phyloP scores from a whole-genome alignment of 2,888 invertebrate genomes.

The Amblyteles armatorius region DNA sequence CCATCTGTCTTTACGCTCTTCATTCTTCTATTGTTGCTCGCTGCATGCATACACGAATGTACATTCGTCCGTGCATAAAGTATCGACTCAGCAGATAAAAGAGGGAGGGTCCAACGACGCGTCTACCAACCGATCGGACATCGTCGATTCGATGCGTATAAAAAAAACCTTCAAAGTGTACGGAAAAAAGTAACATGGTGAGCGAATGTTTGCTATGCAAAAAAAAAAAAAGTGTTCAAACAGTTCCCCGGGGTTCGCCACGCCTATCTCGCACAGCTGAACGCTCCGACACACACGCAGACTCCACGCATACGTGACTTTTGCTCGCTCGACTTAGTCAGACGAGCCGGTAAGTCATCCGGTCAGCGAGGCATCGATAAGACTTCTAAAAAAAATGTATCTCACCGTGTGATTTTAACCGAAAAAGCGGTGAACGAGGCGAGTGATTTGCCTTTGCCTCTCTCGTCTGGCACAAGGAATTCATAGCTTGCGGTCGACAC shows the following conservation, averaged over 20 bases:
- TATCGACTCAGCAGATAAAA: constrained; percentile 7
- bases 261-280: constrained; percentile 46
- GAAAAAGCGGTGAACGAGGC: constrained; percentile 10
- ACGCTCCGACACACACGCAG: constrained; percentile 20
- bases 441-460: not conserved
- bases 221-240: constrained; percentile 41
- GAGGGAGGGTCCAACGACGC: constrained; percentile 38
- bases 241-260: constrained; percentile 32
- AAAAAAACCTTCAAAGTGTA: not conserved
- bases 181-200: constrained; percentile 9
- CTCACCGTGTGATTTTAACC: not conserved
- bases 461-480: constrained; percentile 3
- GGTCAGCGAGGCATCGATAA: constrained; percentile 38
- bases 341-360: constrained; percentile 52
- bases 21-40: constrained; percentile 47
- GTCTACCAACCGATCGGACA: constrained; percentile 33
- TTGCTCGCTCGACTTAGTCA: constrained; percentile 55
- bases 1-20: constrained; percentile 59
- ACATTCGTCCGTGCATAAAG: not conserved
- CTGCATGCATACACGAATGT: constrained; percentile 15
- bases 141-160: constrained; percentile 40
- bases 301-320: constrained; percentile 49
- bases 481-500: not conserved
- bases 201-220: constrained; percentile 12
- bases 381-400: constrained; percentile 6